A percentile compares a stretch with the other conserved stretches of the same genome.
Conservation (phyloP, 1,140 invertebrate genomes). For the Cydia pomonella region DNA sequence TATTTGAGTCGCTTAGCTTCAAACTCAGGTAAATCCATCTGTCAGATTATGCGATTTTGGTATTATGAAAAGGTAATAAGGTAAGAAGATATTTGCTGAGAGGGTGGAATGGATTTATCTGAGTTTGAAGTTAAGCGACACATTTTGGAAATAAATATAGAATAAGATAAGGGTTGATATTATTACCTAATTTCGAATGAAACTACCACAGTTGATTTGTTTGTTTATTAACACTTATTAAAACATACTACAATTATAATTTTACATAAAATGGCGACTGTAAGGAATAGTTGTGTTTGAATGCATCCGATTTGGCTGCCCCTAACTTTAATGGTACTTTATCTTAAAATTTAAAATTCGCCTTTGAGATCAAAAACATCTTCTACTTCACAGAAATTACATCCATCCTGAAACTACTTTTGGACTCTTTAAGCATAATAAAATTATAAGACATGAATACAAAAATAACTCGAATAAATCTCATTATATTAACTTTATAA, state of each 20-base stretch:
- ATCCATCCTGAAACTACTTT: constrained; percentile 34
- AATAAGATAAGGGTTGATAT: not conserved
- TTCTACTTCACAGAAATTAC: constrained; percentile 31
- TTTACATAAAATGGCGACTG: constrained; percentile 57
- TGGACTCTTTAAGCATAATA: constrained; percentile 29
- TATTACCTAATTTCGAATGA: not conserved
- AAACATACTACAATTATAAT: constrained; percentile 61
- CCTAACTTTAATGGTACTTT: constrained; percentile 40
- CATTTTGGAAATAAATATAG: not conserved
- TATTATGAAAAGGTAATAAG: too few species aligned
- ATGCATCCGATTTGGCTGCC: constrained; percentile 44
- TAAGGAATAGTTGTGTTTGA: constrained; percentile 39
- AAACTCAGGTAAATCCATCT: too few species aligned
- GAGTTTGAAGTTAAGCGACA: too few species aligned
- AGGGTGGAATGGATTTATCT: too few species aligned
- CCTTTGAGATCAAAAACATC: constrained; percentile 48
- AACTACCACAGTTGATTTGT: constrained; percentile 25
- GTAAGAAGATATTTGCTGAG: too few species aligned
- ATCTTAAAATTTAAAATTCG: constrained; percentile 41
- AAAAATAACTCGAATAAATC: constrained; percentile 53
- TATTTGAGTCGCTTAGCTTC: too few species aligned
- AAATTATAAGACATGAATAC: constrained; percentile 37
- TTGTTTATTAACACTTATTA: constrained; percentile 71
- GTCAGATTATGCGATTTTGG: too few species aligned
- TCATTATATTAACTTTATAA: constrained; percentile 47